Evolutionary conservation across 64 coral and sea anemone species (phyloP), one percentile per base, ranked within the genome.

Genomic region (Porites lutea): DNA sequence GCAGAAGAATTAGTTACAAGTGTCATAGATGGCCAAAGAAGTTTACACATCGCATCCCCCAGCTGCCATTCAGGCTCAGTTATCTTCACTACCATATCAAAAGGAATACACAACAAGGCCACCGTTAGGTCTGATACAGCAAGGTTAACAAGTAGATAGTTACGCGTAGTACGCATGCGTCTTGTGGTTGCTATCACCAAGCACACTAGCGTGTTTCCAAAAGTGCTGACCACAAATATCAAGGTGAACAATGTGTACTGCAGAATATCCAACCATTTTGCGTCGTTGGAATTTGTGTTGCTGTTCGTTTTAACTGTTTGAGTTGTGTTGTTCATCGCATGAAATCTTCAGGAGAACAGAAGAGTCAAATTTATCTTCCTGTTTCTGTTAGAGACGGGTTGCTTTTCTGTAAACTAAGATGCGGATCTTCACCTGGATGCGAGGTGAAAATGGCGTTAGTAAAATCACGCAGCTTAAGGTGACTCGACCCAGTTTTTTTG

Each of bases 81-180:
- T 16, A 87, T 75, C 48, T 61, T 93, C 9, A 79, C 48, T 11
- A 93, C 62, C 58, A 93, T 59, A 71, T 93, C 91, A 79, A 93
- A 93, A 8, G 94, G 94, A 14, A 91, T 88, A 61, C 89, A 96
- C 6, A 93, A 88, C 12, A 96, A 48, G 0, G 91, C 79, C 5
- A 96, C 86, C 10, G 89, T 90, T 15, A 93, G 12, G n/a, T 90
- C 91, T n/a, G 95, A 88, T 14, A 96, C 91, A n/a, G 95, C 95
- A 2, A 96, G 90, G 60, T 96, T 96, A 27, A 96, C 52, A 45
- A 96, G 92, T 3, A 96, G 87, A 74, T 93, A 96, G 43, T 96
- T 96, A n/a, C 82, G 93, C 18, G 91, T 93, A 43, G 92, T 96
- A 6, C 91, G 82, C 95, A 96, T 93, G 86, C 83, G 92, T 60